Base-by-base conservation (phyloP, 2,797 vertebrate genomes). In the Pipistrellus kuhlii region DNA sequence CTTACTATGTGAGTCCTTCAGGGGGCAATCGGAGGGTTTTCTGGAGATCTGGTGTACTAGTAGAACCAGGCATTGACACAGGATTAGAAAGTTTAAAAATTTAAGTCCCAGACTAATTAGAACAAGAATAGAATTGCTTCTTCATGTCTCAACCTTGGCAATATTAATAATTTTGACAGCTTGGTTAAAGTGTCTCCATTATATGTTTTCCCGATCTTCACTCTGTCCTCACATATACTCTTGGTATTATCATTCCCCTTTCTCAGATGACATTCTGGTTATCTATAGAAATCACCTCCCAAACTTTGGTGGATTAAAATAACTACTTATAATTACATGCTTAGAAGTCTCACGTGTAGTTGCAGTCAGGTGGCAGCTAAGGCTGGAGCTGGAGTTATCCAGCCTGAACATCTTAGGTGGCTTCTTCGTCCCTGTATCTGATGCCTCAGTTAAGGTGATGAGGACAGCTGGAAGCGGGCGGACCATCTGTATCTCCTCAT, bases 201-300 rank as follows among this genome's bases (percentile, higher is more conserved):
- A 30, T 30, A 80, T 59, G 41, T 41, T 59, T 80, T 59, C 14
- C 25, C 35, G 59, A 59, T 30, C 55, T 59, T 30, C 77, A 59
- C 77, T 80, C 77, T 80, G 59, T 30, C 8, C 25, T 80, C 55
- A 59, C 23, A 32, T 75, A 44, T 73, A 71, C 66, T 11, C 46
- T 91, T 81, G 38, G 23, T 18, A 55, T 51, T 78, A 20, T 59
- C 62, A 84, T 76, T 93, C 27, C 66, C 9, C 6, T 41, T 76
- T 92, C 46, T 72, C 77, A 82, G 57, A 76, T 57, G 62, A 80
- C 38, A 12, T 92, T 94, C 64, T 82, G 41, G 23, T 69, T 85
- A 51, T 57, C 73, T 32, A n/a, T 81, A 88, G 76, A 7, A 46
- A 69, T 76, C 66, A 80, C 17, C 13, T 9, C 23, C 2, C 4